These are phyloP conservation scores for Teleiodes luculella DNA, from an alignment of 2,888 invertebrate genomes.

Conservation along the genomic window DNA sequence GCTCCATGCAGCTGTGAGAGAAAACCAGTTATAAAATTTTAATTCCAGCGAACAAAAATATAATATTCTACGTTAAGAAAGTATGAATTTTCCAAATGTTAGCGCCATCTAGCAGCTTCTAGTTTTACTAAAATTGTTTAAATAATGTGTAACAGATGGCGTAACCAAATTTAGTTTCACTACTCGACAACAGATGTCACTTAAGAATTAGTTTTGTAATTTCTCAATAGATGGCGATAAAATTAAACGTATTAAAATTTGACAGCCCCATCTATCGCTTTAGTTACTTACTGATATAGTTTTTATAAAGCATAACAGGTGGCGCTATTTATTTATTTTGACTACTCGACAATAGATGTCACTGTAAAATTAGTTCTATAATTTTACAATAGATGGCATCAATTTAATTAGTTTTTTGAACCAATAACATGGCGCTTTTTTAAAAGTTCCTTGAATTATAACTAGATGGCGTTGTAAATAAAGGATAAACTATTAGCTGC, in stretches of 20 bases:
- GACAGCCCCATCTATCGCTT: too few relatives aligned
- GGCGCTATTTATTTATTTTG: too few relatives aligned
- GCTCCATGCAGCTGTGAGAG: constrained; percentile 52
- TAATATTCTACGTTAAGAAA: too few relatives aligned
- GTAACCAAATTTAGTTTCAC: background rate
- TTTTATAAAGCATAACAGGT: too few relatives aligned
- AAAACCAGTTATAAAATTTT: too few relatives aligned
- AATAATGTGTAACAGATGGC: background rate
- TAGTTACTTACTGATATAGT: too few relatives aligned
- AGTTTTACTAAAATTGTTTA: background rate
- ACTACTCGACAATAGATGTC: constrained; percentile 25
- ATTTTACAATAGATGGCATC: background rate
- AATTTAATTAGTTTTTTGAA: background rate
- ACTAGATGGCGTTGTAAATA: background rate
- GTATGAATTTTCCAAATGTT: background rate
- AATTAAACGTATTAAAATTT: background rate
- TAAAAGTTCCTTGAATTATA: too few relatives aligned
- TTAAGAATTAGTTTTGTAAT: constrained; percentile 12
- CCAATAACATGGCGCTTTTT: too few relatives aligned
- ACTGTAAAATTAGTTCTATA: background rate
- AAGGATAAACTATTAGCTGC: too few relatives aligned
- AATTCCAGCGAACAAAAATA: too few relatives aligned
- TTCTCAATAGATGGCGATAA: constrained; percentile 21
- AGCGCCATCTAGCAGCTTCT: background rate
- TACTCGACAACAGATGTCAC: constrained; percentile 10